These are phyloP conservation scores for Heptranchias perlo DNA, from an alignment of 2,113 vertebrate species.

Conservation along the genomic window DNA sequence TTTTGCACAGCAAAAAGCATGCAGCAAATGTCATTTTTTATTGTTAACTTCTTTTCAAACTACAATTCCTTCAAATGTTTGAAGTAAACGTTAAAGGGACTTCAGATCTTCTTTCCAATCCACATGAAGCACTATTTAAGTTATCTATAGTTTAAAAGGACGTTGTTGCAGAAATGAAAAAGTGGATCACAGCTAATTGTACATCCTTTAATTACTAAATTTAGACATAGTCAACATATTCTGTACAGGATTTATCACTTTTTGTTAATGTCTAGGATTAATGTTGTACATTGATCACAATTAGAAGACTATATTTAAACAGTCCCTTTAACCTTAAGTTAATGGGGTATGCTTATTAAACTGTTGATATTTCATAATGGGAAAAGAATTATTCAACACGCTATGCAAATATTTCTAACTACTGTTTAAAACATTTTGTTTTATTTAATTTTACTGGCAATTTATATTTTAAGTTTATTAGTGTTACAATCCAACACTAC, in stretches of 20 bases:
- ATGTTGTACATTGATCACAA: constrained; percentile 72
- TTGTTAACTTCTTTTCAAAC: constrained; percentile 62
- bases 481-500: constrained; percentile 89
- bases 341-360: constrained; percentile 91
- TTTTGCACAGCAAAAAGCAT: constrained; percentile 81
- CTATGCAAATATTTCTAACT: constrained; percentile 86
- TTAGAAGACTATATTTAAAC: constrained; percentile 94
- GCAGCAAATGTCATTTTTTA: constrained; percentile 83
- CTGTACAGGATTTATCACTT: constrained; percentile 87
- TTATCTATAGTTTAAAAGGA: constrained; percentile 81
- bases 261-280: constrained; percentile 81
- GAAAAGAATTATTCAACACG: constrained; percentile 91
- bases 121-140: constrained; percentile 91
- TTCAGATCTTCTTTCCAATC: constrained; percentile 84
- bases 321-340: constrained; percentile 99
- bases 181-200: constrained; percentile 68
- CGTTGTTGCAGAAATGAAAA: constrained; percentile 76
- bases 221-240: constrained; percentile 75
- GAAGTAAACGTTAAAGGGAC: constrained; percentile 98
- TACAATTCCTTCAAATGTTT: constrained; percentile 79
- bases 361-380: constrained; percentile 82
- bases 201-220: constrained; percentile 64
- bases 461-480: constrained; percentile 96
- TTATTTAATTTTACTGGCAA: constrained; percentile 95
- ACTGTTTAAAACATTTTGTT: constrained; percentile 84